Conservation (phyloP, 2,888 invertebrate species). For the Dynastes hyllus region DNA sequence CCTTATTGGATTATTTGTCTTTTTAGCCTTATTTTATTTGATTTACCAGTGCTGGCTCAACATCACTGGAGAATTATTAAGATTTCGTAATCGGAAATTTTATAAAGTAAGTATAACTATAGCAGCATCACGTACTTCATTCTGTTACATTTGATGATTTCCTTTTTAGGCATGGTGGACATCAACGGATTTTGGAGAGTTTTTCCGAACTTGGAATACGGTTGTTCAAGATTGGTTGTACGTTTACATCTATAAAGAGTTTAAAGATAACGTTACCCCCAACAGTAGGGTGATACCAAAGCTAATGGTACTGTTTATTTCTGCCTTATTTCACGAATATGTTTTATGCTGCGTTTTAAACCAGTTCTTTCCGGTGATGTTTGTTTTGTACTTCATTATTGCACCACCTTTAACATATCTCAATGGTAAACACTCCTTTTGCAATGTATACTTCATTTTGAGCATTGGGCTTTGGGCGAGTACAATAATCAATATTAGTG, state of each 20-base stretch:
- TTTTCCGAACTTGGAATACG: slow-evolving; percentile 96
- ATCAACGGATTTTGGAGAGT: slow-evolving; percentile 83
- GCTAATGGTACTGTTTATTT: slow-evolving; percentile 82
- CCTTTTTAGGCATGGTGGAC: slow-evolving; percentile 95
- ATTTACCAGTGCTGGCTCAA: slow-evolving; percentile 94
- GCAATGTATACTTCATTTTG: slow-evolving; percentile 81
- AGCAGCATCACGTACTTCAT: background rate
- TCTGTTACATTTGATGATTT: slow-evolving; percentile 66
- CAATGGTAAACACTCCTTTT: slow-evolving; percentile 71
- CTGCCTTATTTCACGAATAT: slow-evolving; percentile 92
- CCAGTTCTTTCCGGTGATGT: slow-evolving; percentile 91
- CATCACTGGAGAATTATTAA: slow-evolving; percentile 90
- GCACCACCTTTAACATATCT: slow-evolving; percentile 77
- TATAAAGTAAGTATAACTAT: slow-evolving; percentile 74
- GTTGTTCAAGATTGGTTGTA: slow-evolving; percentile 97
- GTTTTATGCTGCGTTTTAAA: slow-evolving; percentile 85
- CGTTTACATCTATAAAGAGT: slow-evolving; percentile 89
- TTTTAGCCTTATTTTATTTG: slow-evolving; percentile 79
- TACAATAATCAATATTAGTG: background rate
- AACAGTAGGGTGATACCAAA: slow-evolving; percentile 74
- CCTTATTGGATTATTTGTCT: slow-evolving; percentile 81
- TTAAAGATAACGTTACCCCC: slow-evolving; percentile 70
- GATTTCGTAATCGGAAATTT: slow-evolving; percentile 90
- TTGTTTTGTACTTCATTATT: slow-evolving; percentile 83
- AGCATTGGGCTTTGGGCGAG: slow-evolving; percentile 10